Conservation (phyloP, 2,888 invertebrate species). For the Tipula unca region DNA sequence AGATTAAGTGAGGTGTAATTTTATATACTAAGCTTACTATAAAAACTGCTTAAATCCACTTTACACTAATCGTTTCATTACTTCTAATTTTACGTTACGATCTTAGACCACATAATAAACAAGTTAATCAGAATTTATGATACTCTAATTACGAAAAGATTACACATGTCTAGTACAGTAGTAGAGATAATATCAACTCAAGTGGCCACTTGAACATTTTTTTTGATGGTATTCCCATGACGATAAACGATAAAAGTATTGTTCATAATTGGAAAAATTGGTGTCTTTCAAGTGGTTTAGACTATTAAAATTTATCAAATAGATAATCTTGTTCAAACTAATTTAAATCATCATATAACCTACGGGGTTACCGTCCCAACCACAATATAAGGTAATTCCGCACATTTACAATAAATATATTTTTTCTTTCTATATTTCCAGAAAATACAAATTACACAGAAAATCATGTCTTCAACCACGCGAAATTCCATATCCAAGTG, state of each 20-base stretch:
- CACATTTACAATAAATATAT: too few species aligned
- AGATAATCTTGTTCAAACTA: too few species aligned
- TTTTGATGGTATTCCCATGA: background rate
- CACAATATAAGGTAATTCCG: too few species aligned
- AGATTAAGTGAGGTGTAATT: background rate
- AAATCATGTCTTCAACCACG: constrained; percentile 59
- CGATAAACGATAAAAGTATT: background rate
- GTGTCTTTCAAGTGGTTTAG: background rate
- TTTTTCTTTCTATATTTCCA: constrained; percentile 30
- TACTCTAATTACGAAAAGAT: background rate
- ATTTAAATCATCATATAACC: too few species aligned
- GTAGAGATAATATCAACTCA: background rate
- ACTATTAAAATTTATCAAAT: background rate
- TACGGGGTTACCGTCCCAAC: too few species aligned
- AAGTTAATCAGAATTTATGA: background rate
- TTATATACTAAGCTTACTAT: background rate
- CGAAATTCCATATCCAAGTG: constrained; percentile 75
- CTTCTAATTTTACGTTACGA: background rate
- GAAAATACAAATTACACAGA: constrained; percentile 56
- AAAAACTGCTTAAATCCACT: background rate
- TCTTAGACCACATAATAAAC: background rate
- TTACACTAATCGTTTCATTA: background rate
- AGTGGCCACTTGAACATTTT: background rate
- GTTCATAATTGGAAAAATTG: too few species aligned
- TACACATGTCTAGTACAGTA: background rate